Conservation (phyloP, 2,888 invertebrate genomes). For the Blera fallax region DNA sequence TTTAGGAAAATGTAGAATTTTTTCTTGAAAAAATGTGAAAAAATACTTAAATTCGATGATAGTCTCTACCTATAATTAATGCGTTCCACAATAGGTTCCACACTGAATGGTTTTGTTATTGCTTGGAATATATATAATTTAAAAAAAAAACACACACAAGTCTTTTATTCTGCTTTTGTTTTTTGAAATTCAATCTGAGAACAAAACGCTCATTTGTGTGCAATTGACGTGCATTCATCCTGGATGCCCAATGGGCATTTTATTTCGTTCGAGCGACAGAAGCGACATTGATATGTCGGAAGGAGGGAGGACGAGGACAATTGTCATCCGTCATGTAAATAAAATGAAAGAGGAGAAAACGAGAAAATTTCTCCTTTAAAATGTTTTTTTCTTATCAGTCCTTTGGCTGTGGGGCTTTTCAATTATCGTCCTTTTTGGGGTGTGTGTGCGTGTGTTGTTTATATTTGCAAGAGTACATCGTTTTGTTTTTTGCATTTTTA, state of each 20-base stretch:
- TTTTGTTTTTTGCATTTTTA: background rate
- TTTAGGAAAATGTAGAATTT: background rate
- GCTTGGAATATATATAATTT: slow-evolving; percentile 17
- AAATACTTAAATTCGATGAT: slow-evolving; percentile 35
- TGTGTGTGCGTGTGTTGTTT: slow-evolving; percentile 9
- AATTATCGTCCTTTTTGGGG: slow-evolving; percentile 29
- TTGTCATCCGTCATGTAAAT: slow-evolving; percentile 57
- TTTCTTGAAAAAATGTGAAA: slow-evolving; percentile 1
- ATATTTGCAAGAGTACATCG: background rate
- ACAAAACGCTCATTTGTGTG: slow-evolving; percentile 31
- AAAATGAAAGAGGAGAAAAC: slow-evolving; percentile 16
- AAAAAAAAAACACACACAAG: background rate
- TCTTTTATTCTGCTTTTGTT: background rate
- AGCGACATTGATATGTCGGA: background rate
- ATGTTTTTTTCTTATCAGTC: background rate
- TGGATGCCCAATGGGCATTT: slow-evolving; percentile 10
- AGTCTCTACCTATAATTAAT: slow-evolving; percentile 67
- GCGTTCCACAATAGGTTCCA: slow-evolving; percentile 67
- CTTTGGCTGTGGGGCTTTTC: slow-evolving; percentile 16
- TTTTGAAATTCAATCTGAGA: slow-evolving; percentile 19
- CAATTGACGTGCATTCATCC: slow-evolving; percentile 33
- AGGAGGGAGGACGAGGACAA: slow-evolving; percentile 1
- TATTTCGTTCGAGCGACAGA: background rate
- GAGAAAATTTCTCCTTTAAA: slow-evolving; percentile 22
- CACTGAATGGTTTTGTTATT: slow-evolving; percentile 52